Base-by-base conservation (phyloP, 2,888 invertebrate genomes). In the Mystacides longicornis region DNA sequence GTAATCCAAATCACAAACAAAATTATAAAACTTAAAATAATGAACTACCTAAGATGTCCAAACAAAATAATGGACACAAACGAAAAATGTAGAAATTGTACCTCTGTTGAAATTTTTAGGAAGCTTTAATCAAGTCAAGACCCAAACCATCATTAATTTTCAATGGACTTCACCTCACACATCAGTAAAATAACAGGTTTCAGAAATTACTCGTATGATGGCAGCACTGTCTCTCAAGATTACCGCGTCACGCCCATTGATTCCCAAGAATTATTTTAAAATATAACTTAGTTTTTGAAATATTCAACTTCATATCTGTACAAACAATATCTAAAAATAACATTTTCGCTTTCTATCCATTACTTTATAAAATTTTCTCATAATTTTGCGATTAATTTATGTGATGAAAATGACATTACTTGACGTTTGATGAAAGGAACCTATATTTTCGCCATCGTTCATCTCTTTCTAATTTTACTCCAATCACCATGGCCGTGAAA, bases 401-500 rank as follows among this genome's bases (percentile, higher is more conserved):
- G 58, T 51, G 21, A 45, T 55, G 55, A 55, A 57, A 61, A 59
- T 61, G 61, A 61, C 61, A 57, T 61, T 61, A 59, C 55, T 14
- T 59, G 47, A 23, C 51, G 31, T 43, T 51, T 55, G 55, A 47
- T 23, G 56, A 49, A n/a, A 59, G 53, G 37, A 7, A 43, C 54
- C 21, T 27, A 23, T 23, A 54, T 49, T 9, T 20, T n/a, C 31
- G 27, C 16, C 23, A 16, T 52, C 18, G 14, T 23, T 7, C 52
- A 20, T 49, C 45, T 51, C 57, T 45, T 27, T 55, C 57, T 18
- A 19, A 11, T 48, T 19, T n/a, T 3, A 3, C 3, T 48, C 23
- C 9, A 5, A 14, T 5, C 11, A 14, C 16, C 4, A 14, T 4
- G 11, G 4, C 14, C 20, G 27, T 23, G 31, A 54, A 49, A 48